phyloP scores from a whole-genome alignment of 2,797 vertebrate species.

The Platyrinchus mystaceus region DNA sequence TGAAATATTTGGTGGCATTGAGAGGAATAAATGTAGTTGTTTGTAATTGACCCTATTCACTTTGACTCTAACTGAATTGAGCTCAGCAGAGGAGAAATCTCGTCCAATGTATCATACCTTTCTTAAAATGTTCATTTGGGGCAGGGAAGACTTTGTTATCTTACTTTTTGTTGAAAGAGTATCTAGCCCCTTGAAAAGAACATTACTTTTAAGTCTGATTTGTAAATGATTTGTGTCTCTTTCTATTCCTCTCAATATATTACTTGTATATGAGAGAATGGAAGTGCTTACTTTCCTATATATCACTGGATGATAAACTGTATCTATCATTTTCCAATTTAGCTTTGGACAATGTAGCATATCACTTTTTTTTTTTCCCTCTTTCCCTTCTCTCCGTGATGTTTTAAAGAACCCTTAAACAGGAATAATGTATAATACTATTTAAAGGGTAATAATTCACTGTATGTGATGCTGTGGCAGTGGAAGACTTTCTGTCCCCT shows the following conservation, averaged over 20 bases:
- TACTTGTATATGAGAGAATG: background rate
- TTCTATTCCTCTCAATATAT: background rate
- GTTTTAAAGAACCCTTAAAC: background rate
- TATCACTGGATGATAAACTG: background rate
- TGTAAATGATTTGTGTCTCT: background rate
- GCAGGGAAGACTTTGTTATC: background rate
- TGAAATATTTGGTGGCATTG: background rate
- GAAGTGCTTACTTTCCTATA: background rate
- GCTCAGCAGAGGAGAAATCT: background rate
- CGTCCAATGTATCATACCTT: background rate
- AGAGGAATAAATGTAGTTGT: background rate
- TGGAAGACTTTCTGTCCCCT: background rate
- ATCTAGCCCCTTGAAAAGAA: background rate
- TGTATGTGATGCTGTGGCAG: background rate
- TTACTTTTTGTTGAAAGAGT: background rate
- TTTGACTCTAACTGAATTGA: background rate
- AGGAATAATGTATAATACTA: background rate
- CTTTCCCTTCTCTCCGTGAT: background rate
- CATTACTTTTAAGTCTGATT: background rate
- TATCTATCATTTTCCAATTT: slow-evolving; percentile 29
- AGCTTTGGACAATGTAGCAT: background rate
- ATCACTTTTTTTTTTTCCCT: fast-evolving
- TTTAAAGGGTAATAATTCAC: background rate
- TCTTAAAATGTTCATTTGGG: background rate
- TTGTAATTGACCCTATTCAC: background rate